Conservation (phyloP, 1,140 invertebrate species). For the Philotrypesis tridentata region DNA sequence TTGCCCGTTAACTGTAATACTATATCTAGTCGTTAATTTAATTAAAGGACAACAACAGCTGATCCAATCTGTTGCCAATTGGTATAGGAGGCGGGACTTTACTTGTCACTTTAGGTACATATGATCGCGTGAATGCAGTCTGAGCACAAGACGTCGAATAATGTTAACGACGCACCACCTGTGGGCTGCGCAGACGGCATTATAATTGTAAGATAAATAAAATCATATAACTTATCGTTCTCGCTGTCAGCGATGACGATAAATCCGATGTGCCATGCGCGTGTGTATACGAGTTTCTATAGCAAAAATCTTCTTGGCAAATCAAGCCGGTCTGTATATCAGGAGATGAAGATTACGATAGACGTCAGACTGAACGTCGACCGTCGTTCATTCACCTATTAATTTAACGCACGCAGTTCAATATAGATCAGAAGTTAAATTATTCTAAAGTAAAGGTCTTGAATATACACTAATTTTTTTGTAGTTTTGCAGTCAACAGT, state of each 20-base stretch:
- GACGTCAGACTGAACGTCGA: neutral
- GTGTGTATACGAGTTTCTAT: neutral
- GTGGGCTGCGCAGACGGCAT: neutral
- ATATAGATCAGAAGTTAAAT: neutral
- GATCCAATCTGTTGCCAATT: neutral
- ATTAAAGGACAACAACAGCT: neutral
- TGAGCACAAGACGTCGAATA: neutral
- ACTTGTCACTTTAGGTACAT: no score
- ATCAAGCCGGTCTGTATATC: neutral
- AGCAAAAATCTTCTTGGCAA: neutral
- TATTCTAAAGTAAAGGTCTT: no score
- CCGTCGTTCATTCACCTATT: neutral
- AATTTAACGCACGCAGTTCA: neutral
- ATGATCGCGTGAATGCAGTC: neutral
- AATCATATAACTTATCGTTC: neutral
- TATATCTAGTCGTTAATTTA: neutral
- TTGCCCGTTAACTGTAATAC: neutral
- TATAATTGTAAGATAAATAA: neutral
- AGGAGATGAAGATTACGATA: neutral
- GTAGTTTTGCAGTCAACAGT: no score
- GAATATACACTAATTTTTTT: no score
- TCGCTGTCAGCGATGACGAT: neutral
- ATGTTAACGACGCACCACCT: neutral
- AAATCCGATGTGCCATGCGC: neutral
- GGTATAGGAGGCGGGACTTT: neutral